phyloP scores from a whole-genome alignment of 2,888 invertebrate genomes.

The Drosophila austrosaltans region DNA sequence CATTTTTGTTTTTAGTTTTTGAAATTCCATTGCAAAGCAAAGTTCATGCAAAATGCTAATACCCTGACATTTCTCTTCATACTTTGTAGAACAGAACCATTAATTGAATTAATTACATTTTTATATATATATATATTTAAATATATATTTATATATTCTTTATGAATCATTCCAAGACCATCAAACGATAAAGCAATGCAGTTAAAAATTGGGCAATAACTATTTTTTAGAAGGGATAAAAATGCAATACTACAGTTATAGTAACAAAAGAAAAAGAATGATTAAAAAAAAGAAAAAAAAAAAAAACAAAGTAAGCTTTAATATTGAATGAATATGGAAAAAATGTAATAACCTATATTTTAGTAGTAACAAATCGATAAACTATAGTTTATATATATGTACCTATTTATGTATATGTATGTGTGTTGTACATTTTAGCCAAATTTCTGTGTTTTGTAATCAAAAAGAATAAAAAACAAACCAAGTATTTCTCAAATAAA shows the following conservation, averaged over 20 bases:
- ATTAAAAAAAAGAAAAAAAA: background rate
- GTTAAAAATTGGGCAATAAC: constrained; percentile 56
- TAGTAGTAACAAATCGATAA: constrained; percentile 58
- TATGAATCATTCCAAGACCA: constrained; percentile 63
- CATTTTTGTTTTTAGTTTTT: constrained; percentile 10
- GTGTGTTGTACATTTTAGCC: constrained; percentile 77
- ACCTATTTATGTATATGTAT: constrained; percentile 57
- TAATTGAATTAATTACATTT: constrained; percentile 31
- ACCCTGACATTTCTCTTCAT: constrained; percentile 30
- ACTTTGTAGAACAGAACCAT: constrained; percentile 4
- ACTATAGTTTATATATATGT: constrained; percentile 56
- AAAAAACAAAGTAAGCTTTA: constrained; percentile 64
- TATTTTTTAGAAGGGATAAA: constrained; percentile 57
- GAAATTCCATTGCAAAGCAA: constrained; percentile 32
- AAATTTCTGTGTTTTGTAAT: constrained; percentile 74
- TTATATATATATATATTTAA: constrained; percentile 20
- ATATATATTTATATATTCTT: constrained; percentile 27
- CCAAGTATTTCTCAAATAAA: constrained; percentile 62
- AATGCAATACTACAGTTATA: constrained; percentile 65
- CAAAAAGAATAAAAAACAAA: constrained; percentile 52
- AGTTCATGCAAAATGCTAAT: constrained; percentile 69
- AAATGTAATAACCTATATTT: constrained; percentile 59
- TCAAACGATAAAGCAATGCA: constrained; percentile 51
- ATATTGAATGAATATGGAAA: constrained; percentile 41
- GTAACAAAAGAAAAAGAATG: constrained; percentile 27